phyloP scores from a whole-genome alignment of 2,888 invertebrate genomes.

The Conus canariensis region DNA sequence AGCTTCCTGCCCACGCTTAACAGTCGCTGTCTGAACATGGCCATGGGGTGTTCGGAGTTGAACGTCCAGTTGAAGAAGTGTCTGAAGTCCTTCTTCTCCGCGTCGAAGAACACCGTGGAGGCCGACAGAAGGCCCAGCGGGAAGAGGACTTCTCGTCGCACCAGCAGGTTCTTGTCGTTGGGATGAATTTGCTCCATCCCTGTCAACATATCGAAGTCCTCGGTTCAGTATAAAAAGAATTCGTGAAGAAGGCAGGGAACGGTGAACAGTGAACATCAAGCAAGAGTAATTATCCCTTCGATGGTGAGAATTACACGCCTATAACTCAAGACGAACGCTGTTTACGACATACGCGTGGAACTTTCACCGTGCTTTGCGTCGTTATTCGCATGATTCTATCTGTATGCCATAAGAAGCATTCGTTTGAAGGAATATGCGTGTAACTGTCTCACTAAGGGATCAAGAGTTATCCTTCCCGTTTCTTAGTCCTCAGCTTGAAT shows the following conservation, averaged over 20 bases:
- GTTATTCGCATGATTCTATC: no score
- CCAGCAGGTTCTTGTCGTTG: slow-evolving; percentile 30
- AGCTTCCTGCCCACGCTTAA: background rate
- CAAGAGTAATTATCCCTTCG: background rate
- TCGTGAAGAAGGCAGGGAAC: background rate
- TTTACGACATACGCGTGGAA: no score
- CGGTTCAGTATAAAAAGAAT: background rate
- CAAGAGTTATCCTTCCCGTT: no score
- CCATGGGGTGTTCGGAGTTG: background rate
- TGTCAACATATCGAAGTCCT: background rate
- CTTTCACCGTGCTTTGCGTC: no score
- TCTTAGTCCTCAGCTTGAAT: no score
- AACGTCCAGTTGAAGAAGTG: background rate
- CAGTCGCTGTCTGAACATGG: slow-evolving; percentile 9
- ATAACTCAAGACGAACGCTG: no score
- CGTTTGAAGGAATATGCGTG: no score
- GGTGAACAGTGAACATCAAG: no score
- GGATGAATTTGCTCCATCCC: slow-evolving; percentile 15
- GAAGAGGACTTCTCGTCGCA: background rate
- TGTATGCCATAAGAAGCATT: no score
- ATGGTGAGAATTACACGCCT: background rate
- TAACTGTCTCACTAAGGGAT: no score
- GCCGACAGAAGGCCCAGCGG: background rate
- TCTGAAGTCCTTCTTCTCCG: background rate
- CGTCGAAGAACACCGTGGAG: slow-evolving; percentile 5